A percentile compares a stretch with the other conserved stretches of the same genome.
Evolutionary conservation across 2,113 vertebrate genomes (phyloP).

Genomic region (Hylia prasina): DNA sequence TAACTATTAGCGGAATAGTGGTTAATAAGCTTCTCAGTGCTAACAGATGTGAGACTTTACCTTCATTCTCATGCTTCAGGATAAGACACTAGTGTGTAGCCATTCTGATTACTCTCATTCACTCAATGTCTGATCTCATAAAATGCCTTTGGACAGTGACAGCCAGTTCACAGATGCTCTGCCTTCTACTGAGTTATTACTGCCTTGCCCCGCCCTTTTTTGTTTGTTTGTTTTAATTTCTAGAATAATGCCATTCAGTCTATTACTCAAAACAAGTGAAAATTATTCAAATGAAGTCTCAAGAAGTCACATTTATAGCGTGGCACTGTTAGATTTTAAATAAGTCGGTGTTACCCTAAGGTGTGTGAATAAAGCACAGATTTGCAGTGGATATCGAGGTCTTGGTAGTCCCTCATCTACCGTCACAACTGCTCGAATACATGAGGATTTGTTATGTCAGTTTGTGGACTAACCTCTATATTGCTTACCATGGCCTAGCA

Average conservation of each 20-base stretch:
- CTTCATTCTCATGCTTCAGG: background rate
- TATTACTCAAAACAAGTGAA: background rate
- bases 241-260: accelerated
- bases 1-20: background rate
- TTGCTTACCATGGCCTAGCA: background rate
- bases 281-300: background rate
- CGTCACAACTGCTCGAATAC: background rate
- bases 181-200: background rate
- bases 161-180: background rate
- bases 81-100: background rate
- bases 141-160: background rate
- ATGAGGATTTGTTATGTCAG: background rate
- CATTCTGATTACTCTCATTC: background rate
- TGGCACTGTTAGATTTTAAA: background rate
- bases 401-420: background rate
- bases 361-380: background rate
- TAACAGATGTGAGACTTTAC: background rate
- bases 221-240: background rate
- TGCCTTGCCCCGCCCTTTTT: background rate
- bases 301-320: background rate
- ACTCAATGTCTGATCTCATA: background rate
- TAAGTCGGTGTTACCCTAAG: background rate
- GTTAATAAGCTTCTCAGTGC: background rate
- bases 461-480: accelerated
- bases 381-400: background rate